Percentiles rank a stretch among this genome's conserved stretches.
Evolutionary conservation across 2,888 invertebrate genomes (phyloP).

Genomic region (Neuroscelio doddi): DNA sequence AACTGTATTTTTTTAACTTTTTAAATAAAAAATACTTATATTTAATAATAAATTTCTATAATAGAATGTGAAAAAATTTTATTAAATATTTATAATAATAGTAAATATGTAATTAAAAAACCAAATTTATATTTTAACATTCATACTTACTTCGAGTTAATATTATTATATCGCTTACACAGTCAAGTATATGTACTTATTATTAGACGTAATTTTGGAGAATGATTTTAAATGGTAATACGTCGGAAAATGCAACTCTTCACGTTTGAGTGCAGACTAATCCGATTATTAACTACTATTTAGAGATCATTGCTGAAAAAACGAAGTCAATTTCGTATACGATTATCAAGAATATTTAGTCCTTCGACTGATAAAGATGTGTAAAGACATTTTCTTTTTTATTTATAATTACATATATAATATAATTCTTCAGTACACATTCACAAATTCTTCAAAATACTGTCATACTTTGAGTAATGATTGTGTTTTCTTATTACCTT

Average conservation of each 20-base stretch:
- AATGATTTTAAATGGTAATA: background rate
- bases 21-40: too few species aligned
- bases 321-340: slow-evolving; percentile 6
- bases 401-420: too few species aligned
- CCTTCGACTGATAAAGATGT: background rate
- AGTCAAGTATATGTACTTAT: background rate
- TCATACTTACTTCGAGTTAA: background rate
- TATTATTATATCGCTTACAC: background rate
- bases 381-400: background rate
- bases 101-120: too few species aligned
- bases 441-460: too few species aligned
- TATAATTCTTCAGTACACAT: too few species aligned
- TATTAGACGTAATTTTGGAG: background rate
- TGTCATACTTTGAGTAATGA: too few species aligned
- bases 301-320: slow-evolving; percentile 3
- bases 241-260: background rate
- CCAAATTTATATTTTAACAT: too few species aligned
- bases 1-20: too few species aligned
- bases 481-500: too few species aligned
- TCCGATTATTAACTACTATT: background rate
- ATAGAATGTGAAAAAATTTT: too few species aligned
- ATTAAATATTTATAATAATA: too few species aligned
- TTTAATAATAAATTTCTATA: too few species aligned
- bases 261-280: background rate
- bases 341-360: slow-evolving; percentile 5